Percentiles rank a stretch among this genome's conserved stretches.
Conservation (phyloP, 2,888 invertebrate genomes). For the Mesochorus sp. region DNA sequence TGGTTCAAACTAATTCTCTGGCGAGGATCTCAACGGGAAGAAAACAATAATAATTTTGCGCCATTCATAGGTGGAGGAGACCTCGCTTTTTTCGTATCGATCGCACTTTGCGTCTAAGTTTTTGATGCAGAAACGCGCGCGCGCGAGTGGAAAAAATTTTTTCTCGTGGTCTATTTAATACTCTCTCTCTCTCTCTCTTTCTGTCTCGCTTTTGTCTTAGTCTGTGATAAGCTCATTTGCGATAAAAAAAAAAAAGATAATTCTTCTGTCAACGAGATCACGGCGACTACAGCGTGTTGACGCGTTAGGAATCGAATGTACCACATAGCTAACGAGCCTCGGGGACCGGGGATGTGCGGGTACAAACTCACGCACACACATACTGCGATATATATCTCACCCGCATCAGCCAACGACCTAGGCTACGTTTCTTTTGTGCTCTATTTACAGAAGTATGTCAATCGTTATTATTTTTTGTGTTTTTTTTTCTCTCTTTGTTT, state of each 20-base stretch:
- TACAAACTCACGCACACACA: not conserved
- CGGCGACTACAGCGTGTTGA: conserved; percentile 9
- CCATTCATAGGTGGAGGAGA: not conserved
- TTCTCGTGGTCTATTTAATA: conserved; percentile 26
- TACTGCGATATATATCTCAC: conserved; percentile 61
- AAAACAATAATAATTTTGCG: conserved; percentile 26
- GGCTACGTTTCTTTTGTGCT: conserved; percentile 74
- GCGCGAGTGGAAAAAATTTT: conserved; percentile 12
- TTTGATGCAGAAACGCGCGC: not conserved
- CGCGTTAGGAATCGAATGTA: conserved; percentile 55
- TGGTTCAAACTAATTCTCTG: conserved; percentile 25
- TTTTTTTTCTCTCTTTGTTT: conserved; percentile 55
- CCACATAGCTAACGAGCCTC: conserved; percentile 45
- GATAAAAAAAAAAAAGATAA: no score
- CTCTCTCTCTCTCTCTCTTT: conserved; percentile 23
- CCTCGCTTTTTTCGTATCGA: conserved; percentile 29
- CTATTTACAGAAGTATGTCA: conserved; percentile 75
- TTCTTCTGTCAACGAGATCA: conserved; percentile 14
- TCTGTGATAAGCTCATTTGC: conserved; percentile 17
- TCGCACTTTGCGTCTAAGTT: conserved; percentile 16
- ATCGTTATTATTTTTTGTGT: conserved; percentile 52
- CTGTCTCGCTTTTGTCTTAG: conserved; percentile 23
- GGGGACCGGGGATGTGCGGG: not conserved
- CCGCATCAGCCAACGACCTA: conserved; percentile 67
- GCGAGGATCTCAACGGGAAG: conserved; percentile 53